phyloP scores from a whole-genome alignment of 2,113 vertebrate species.

The Tretioscincus oriximinensis region DNA sequence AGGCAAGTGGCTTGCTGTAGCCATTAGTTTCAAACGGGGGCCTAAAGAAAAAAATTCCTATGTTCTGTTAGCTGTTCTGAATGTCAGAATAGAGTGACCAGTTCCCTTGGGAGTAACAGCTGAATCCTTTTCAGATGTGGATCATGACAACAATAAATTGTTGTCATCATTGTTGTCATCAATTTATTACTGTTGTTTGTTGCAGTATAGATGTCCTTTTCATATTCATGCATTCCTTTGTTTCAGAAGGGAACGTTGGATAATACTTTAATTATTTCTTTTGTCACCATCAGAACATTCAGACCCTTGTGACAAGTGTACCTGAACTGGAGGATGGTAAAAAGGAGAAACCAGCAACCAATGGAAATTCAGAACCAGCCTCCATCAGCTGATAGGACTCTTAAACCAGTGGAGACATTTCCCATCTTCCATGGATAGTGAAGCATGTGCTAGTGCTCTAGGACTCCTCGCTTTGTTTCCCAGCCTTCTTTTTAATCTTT shows the following conservation, averaged over 20 bases:
- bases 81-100: conserved; percentile 53
- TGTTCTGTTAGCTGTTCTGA: conserved; percentile 73
- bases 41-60: conserved; percentile 71
- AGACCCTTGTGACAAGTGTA: conserved; percentile 25
- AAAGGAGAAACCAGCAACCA: conserved; percentile 48
- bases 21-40: conserved; percentile 78
- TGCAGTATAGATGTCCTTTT: not conserved
- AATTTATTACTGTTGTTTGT: no score
- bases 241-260: not conserved
- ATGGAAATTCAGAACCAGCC: conserved; percentile 65
- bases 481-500: not conserved
- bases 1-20: conserved; percentile 73
- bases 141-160: no score
- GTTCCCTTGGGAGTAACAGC: conserved; percentile 75
- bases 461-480: not conserved
- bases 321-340: conserved; percentile 23
- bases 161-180: no score
- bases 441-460: not conserved
- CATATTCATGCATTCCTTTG: not conserved
- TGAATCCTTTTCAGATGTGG: not conserved
- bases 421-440: not conserved
- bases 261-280: not conserved
- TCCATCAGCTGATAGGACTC: conserved; percentile 60
- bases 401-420: not conserved
- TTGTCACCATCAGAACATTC: conserved; percentile 59